Percentiles rank a stretch among this genome's conserved stretches.
These are phyloP conservation scores for Drosophila koepferae DNA, from an alignment of 2,888 invertebrate genomes.

Conservation along the genomic window DNA sequence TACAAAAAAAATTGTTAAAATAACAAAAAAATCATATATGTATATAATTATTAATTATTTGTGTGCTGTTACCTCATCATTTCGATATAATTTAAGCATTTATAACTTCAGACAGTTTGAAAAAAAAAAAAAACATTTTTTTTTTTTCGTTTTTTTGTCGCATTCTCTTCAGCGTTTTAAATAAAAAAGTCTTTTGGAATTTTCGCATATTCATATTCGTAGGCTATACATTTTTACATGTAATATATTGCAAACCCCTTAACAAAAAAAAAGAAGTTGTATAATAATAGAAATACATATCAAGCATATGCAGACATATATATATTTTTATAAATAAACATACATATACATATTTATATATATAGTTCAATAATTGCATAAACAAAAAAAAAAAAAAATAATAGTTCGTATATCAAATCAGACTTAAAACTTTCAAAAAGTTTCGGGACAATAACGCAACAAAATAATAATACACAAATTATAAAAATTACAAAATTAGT, in stretches of 20 bases:
- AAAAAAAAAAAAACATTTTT: conserved; percentile 25
- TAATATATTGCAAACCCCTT: conserved; percentile 16
- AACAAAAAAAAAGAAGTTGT: conserved; percentile 1
- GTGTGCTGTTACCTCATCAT: conserved; percentile 31
- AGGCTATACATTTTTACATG: conserved; percentile 45
- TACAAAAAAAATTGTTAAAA: conserved; percentile 27
- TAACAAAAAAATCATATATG: conserved; percentile 21
- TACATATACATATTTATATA: background rate
- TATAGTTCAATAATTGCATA: conserved; percentile 9
- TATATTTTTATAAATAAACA: conserved; percentile 7
- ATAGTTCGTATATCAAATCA: conserved; percentile 34
- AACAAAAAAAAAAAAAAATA: conserved; percentile 15
- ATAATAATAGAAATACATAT: conserved; percentile 16
- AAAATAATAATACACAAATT: conserved; percentile 32
- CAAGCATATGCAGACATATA: background rate
- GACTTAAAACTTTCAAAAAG: conserved; percentile 44
- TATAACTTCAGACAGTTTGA: conserved; percentile 34
- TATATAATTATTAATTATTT: conserved; percentile 29
- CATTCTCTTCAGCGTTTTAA: conserved; percentile 21
- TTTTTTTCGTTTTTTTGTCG: background rate
- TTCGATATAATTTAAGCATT: conserved; percentile 40
- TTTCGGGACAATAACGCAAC: conserved; percentile 32
- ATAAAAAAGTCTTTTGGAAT: conserved; percentile 66
- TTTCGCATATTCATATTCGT: conserved; percentile 66
- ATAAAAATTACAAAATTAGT: conserved; percentile 1